Conservation (phyloP, 2,888 invertebrate genomes). For the Nematopogon swammerdamellus region DNA sequence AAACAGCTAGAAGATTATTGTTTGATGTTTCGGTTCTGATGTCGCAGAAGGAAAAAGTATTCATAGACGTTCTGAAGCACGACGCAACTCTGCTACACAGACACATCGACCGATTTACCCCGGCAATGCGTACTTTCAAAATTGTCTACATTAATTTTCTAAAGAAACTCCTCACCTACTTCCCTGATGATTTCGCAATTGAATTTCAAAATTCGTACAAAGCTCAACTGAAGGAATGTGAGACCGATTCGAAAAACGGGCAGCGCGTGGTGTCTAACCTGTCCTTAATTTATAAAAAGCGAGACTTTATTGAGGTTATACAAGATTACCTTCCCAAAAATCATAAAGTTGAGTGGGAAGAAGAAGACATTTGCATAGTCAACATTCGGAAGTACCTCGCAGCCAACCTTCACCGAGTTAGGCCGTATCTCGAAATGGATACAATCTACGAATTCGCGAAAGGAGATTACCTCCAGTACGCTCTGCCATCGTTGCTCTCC, state of each 20-base stretch:
- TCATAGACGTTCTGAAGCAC: not conserved
- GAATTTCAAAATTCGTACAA: not conserved
- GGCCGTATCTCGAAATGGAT: slow-evolving; percentile 5
- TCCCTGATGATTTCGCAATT: not conserved
- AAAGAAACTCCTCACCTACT: not conserved
- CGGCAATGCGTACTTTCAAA: not conserved
- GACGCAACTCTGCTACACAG: not conserved
- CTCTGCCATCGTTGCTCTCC: not conserved
- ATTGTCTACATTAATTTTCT: not conserved
- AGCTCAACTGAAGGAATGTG: not conserved
- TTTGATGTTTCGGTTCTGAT: not conserved
- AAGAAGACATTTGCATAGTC: slow-evolving; percentile 3
- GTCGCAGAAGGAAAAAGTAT: not conserved
- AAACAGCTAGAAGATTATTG: not conserved
- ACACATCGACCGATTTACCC: not conserved
- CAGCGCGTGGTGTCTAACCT: not conserved
- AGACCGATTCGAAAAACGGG: not conserved
- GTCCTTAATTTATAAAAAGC: not conserved
- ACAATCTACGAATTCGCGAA: not conserved
- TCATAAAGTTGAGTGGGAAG: not conserved
- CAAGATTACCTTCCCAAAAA: not conserved
- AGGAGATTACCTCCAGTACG: slow-evolving; percentile 1
- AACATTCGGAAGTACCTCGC: slow-evolving; percentile 5
- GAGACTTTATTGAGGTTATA: not conserved
- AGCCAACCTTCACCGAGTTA: slow-evolving; percentile 8